phyloP scores from a whole-genome alignment of 2,113 vertebrate species.

The Dipodomys stephensi region DNA sequence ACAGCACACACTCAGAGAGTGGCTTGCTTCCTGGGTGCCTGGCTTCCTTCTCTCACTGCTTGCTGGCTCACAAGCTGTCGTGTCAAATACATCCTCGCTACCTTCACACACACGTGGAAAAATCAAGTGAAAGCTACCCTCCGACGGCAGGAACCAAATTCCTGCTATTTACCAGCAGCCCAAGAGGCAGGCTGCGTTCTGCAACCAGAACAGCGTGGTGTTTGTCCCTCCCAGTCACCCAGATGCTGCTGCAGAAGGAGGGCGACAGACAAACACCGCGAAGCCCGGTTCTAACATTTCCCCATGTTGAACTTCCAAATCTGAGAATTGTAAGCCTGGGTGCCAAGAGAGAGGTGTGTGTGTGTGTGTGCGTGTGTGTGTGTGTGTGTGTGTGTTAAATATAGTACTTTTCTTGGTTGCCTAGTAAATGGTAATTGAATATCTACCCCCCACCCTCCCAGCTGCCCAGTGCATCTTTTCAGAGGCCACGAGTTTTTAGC shows the following conservation, averaged over 20 bases:
- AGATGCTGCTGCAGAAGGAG: constrained; percentile 78
- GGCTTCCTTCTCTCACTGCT: not conserved
- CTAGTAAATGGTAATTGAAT: constrained; percentile 77
- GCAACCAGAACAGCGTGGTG: constrained; percentile 79
- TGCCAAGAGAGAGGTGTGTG: constrained; percentile 67
- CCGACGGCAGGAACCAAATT: constrained; percentile 35
- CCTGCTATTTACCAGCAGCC: constrained; percentile 77
- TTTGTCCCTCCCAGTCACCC: constrained; percentile 79
- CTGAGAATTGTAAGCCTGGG: constrained; percentile 65
- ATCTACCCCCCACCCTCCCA: not conserved
- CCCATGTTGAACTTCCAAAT: constrained; percentile 83
- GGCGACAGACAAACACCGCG: constrained; percentile 80
- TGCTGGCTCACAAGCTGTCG: constrained; percentile 38
- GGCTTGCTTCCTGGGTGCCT: not conserved
- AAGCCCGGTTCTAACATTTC: constrained; percentile 79
- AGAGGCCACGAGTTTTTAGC: constrained; percentile 82
- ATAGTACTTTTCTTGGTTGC: constrained; percentile 63
- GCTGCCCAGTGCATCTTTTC: constrained; percentile 70
- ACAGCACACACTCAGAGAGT: not conserved
- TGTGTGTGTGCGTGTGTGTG: too few species aligned
- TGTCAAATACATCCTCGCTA: constrained; percentile 24
- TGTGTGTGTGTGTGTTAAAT: constrained; percentile 53
- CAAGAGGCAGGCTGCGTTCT: constrained; percentile 68
- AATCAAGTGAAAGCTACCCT: constrained; percentile 34
- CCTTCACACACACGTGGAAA: constrained; percentile 42